Percentiles rank a stretch among this genome's conserved stretches.
Evolutionary conservation across 2,797 vertebrate genomes (phyloP).

Genomic region (Takifugu ocellatus): DNA sequence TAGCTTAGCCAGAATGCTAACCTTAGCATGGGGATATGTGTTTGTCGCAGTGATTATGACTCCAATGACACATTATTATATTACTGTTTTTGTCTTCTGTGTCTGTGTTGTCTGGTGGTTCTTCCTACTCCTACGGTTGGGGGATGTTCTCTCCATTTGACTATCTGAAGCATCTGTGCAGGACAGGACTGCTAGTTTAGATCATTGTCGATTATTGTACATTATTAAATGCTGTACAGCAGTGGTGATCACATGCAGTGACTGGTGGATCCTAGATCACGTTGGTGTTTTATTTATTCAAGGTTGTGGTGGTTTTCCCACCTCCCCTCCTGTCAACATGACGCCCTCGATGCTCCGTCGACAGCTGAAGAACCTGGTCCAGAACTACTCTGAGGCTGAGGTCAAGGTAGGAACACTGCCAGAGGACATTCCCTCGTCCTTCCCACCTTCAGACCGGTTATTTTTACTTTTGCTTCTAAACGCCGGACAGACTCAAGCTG

Average conservation of each 20-base stretch:
- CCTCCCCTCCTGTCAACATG: conserved; percentile 74
- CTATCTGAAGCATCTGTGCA: too few species aligned
- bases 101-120: neutral
- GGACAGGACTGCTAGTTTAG: too few species aligned
- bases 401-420: conserved; percentile 82
- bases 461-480: too few species aligned
- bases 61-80: too few species aligned
- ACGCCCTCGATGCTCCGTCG: conserved; percentile 94
- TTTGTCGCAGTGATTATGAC: conserved; percentile 33
- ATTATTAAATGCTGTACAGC: too few species aligned
- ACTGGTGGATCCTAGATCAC: too few species aligned
- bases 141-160: conserved; percentile 38
- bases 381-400: conserved; percentile 98
- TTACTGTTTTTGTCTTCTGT: too few species aligned
- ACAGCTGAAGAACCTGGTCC: conserved; percentile 98
- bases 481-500: too few species aligned
- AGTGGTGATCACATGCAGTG: too few species aligned
- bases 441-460: too few species aligned
- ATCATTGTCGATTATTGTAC: too few species aligned
- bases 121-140: neutral
- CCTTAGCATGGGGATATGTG: conserved; percentile 7
- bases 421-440: too few species aligned
- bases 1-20: conserved; percentile 37
- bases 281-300: neutral
- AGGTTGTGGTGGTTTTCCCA: conserved; percentile 34